phyloP scores from a whole-genome alignment of 2,797 vertebrate species.

The Siniperca undulata region DNA sequence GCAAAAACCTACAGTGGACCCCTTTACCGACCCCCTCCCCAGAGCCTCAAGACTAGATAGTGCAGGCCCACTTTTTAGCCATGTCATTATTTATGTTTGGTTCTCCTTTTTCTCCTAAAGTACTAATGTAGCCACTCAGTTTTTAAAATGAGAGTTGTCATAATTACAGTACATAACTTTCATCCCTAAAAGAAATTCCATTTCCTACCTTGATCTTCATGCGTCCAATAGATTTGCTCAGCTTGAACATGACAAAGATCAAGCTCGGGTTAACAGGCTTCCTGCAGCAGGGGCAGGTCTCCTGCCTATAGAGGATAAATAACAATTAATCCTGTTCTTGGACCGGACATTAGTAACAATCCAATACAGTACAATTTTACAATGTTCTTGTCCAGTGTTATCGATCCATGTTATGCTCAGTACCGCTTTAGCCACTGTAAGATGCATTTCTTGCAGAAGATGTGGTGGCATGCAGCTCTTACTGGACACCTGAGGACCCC shows the following conservation, averaged over 20 bases:
- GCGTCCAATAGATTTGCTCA: constrained; percentile 87
- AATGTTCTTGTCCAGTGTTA: neutral
- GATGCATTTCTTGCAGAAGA: constrained; percentile 94
- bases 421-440: constrained; percentile 91
- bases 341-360: neutral
- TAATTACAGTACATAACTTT: neutral
- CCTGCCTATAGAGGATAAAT: constrained; percentile 79
- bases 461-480: constrained; percentile 89
- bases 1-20: neutral
- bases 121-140: neutral
- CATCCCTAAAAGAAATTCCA: neutral
- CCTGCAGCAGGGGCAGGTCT: constrained; percentile 90
- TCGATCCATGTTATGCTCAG: neutral
- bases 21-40: neutral
- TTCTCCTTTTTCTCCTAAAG: neutral
- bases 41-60: neutral
- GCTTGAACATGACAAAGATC: constrained; percentile 87
- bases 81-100: neutral
- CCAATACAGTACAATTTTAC: neutral
- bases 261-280: constrained; percentile 84
- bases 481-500: constrained; percentile 90
- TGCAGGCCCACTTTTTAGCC: neutral
- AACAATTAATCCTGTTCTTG: constrained; percentile 1
- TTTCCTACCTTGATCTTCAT: constrained; percentile 88
- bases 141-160: neutral